These are phyloP conservation scores for Ariopsis seemanni DNA, from an alignment of 2,113 vertebrate genomes.

Conservation along the genomic window DNA sequence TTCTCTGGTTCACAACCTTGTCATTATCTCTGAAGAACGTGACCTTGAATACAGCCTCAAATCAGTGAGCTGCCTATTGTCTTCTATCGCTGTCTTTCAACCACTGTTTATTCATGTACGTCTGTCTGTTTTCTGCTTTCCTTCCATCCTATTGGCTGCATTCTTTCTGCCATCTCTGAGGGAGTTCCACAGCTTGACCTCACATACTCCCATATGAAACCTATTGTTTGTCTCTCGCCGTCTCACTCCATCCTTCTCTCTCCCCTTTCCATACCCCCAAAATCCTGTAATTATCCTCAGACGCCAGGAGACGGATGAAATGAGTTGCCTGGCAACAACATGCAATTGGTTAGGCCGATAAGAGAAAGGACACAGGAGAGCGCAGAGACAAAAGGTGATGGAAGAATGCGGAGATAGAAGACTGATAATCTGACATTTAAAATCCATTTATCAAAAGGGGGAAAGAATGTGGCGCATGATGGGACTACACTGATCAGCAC, in stretches of 20 bases:
- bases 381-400: neutral
- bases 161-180: conserved; percentile 8
- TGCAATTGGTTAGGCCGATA: conserved; percentile 65
- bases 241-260: conserved; percentile 11
- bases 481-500: conserved; percentile 34
- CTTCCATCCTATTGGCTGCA: conserved; percentile 31
- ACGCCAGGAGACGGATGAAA: conserved; percentile 73
- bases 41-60: neutral
- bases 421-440: conserved; percentile 21
- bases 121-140: conserved; percentile 43
- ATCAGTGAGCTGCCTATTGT: neutral
- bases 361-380: conserved; percentile 27
- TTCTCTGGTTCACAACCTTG: neutral
- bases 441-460: conserved; percentile 18
- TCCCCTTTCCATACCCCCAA: conserved; percentile 33
- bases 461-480: conserved; percentile 24
- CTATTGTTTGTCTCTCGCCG: neutral
- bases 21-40: neutral
- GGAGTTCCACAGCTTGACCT: neutral
- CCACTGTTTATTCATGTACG: neutral
- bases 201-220: neutral
- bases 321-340: conserved; percentile 79
- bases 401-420: neutral
- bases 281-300: conserved; percentile 71
- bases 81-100: neutral